These are phyloP conservation scores for Prionace glauca DNA, from an alignment of 2,797 vertebrate genomes.

Conservation along the genomic window DNA sequence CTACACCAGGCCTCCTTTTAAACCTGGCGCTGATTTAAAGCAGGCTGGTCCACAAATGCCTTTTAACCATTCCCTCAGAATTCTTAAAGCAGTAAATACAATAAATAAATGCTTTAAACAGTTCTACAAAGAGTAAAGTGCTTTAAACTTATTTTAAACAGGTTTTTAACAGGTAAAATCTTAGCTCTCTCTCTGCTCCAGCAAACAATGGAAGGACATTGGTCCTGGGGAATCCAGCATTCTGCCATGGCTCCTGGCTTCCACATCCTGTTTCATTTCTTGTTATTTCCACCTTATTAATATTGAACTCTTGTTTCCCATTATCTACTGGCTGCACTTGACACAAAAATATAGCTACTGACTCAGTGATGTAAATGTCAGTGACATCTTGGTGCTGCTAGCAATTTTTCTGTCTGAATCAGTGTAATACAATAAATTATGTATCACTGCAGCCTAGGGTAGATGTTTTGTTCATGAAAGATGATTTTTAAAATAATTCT, in stretches of 20 bases:
- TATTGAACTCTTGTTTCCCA: slow-evolving; percentile 13
- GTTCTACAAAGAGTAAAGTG: too few relatives aligned
- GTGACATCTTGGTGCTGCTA: neutral
- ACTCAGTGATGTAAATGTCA: neutral
- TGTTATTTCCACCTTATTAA: neutral
- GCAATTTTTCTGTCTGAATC: neutral
- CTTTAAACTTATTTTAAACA: too few relatives aligned
- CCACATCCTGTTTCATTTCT: neutral
- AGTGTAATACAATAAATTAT: slow-evolving; percentile 11
- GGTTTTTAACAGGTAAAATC: too few relatives aligned
- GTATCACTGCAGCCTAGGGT: neutral
- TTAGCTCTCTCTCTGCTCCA: too few relatives aligned
- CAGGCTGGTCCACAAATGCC: too few relatives aligned
- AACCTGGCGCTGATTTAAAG: too few relatives aligned
- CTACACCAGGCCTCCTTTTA: too few relatives aligned
- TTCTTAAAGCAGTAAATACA: too few relatives aligned
- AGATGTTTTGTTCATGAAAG: neutral
- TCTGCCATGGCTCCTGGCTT: neutral
- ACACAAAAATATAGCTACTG: neutral
- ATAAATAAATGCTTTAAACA: too few relatives aligned
- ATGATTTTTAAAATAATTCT: neutral
- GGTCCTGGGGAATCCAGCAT: neutral
- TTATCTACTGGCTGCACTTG: neutral
- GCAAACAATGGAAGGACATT: too few relatives aligned
- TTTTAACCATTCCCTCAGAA: too few relatives aligned